Evolutionary conservation across 2,113 vertebrate species (phyloP).

Genomic region (Lonchura striata): DNA sequence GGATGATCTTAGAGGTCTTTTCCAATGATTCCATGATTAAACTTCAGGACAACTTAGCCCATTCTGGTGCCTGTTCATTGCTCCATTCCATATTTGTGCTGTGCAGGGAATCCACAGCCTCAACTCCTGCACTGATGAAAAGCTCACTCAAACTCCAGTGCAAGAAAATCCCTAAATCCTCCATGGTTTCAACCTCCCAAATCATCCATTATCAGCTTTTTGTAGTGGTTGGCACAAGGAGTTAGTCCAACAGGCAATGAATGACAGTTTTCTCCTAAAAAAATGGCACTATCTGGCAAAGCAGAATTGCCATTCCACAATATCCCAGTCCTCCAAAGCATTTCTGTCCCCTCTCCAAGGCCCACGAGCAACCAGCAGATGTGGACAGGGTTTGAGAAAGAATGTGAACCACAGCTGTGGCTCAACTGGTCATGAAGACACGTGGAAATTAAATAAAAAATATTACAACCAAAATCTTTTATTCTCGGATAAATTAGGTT

Average conservation of each 20-base stretch:
- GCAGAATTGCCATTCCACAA: neutral
- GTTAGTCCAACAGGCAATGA: neutral
- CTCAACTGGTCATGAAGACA: neutral
- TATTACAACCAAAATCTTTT: neutral
- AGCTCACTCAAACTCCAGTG: neutral
- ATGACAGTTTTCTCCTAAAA: slow-evolving; percentile 13
- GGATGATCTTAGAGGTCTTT: neutral
- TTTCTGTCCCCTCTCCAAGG: neutral
- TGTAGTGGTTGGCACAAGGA: neutral
- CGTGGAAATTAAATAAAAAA: neutral
- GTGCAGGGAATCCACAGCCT: neutral
- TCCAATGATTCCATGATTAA: neutral
- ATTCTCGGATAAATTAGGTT: neutral
- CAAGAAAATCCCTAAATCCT: neutral
- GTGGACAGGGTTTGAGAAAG: neutral
- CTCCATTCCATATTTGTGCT: neutral
- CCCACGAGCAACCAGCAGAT: neutral
- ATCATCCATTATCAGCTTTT: neutral
- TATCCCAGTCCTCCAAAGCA: neutral
- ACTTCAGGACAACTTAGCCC: neutral
- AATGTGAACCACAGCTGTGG: neutral
- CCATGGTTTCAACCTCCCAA: neutral
- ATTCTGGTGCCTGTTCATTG: neutral
- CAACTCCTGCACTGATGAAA: neutral
- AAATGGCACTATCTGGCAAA: slow-evolving; percentile 20